Evolutionary conservation across 2,888 invertebrate genomes (phyloP).

Genomic region (Schizaphis graminum): DNA sequence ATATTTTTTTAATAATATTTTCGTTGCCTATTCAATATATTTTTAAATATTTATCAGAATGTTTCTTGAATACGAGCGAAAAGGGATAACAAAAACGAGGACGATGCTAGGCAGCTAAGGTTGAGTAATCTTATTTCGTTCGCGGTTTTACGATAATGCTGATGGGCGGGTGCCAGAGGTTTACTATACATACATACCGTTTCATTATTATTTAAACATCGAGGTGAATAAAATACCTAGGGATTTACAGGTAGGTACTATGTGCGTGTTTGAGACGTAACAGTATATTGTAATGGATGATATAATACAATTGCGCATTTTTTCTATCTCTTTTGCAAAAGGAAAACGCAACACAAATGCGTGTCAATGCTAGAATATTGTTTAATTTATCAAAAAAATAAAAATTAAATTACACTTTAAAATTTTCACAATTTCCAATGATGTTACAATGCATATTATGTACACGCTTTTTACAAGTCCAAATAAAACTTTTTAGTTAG

Average conservation of each 20-base stretch:
- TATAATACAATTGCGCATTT: neutral
- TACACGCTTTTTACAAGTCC: neutral
- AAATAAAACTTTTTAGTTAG: neutral
- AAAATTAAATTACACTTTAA: neutral
- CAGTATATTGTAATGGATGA: neutral
- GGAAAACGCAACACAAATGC: neutral
- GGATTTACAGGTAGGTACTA: neutral
- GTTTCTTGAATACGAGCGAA: neutral
- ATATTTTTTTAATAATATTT: neutral
- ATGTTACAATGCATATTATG: neutral
- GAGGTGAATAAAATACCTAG: neutral
- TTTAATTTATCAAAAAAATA: neutral
- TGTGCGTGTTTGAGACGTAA: neutral
- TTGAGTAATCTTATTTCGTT: conserved; percentile 1
- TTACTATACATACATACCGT: neutral
- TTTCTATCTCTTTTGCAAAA: neutral
- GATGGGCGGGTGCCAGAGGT: neutral
- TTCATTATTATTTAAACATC: neutral
- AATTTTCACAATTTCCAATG: neutral
- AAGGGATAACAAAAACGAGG: neutral
- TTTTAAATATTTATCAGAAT: neutral
- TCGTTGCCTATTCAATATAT: neutral
- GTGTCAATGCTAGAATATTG: neutral
- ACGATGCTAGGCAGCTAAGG: neutral
- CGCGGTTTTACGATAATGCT: neutral